Evolutionary conservation across 2,888 invertebrate species (phyloP).

Genomic region (Pristionchus exspectatus): DNA sequence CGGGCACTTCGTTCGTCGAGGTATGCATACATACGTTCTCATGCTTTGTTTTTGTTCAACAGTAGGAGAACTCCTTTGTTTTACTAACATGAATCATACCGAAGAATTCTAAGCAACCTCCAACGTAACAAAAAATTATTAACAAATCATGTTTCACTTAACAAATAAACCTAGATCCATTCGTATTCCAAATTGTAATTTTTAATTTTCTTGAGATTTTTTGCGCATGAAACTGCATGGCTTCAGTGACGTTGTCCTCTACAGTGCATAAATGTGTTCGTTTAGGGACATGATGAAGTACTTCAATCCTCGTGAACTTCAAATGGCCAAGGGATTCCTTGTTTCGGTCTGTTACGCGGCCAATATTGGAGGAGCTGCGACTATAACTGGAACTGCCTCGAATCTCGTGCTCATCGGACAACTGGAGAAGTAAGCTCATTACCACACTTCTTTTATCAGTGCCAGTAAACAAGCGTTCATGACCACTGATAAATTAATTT

Average conservation of each 20-base stretch:
- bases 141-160: not conserved
- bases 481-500: too few species aligned
- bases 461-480: not conserved
- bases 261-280: not conserved
- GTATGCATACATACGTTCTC: not conserved
- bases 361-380: constrained; percentile 75
- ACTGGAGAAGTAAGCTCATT: constrained; percentile 66
- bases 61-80: not conserved
- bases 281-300: constrained; percentile 60
- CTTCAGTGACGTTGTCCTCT: not conserved
- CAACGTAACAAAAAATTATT: not conserved
- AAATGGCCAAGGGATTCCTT: constrained; percentile 73
- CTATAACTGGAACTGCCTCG: constrained; percentile 76
- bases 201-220: not conserved
- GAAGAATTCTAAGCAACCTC: not conserved
- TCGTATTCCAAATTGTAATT: not conserved
- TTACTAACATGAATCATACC: not conserved
- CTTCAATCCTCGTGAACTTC: constrained; percentile 64
- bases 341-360: constrained; percentile 75
- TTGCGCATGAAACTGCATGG: constrained; percentile 29
- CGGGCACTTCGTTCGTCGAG: not conserved
- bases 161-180: not conserved
- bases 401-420: constrained; percentile 74
- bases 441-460: too few species aligned
- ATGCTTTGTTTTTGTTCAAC: not conserved